These are phyloP conservation scores for Ianthella basta DNA, from an alignment of 37 sponge, comb jelly and placozoan genomes.

Conservation along the genomic window DNA sequence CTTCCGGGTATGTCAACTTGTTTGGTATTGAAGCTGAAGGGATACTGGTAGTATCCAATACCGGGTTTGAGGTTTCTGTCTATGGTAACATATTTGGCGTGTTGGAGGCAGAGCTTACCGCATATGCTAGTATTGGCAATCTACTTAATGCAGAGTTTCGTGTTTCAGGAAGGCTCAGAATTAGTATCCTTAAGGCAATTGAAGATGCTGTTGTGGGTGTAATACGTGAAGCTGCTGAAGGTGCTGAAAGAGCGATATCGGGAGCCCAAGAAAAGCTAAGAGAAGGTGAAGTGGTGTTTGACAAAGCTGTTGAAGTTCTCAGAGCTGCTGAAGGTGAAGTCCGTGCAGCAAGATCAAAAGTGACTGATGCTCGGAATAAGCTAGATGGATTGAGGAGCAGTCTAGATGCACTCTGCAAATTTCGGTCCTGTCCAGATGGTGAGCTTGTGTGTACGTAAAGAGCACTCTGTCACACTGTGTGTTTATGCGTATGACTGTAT, in stretches of 20 bases:
- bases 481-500: no score
- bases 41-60: neutral
- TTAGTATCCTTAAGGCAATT: neutral
- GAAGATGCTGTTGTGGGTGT: neutral
- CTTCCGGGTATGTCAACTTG: slow-evolving; percentile 24
- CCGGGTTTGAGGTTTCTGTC: neutral
- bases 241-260: neutral
- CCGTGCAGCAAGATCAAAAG: neutral
- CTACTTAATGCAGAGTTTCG: neutral
- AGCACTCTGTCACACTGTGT: no score
- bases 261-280: slow-evolving; percentile 29
- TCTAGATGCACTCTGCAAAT: no score
- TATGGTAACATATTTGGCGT: slow-evolving; percentile 27
- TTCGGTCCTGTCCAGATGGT: no score
- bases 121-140: neutral
- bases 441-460: no score
- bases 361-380: neutral
- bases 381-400: no score
- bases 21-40: slow-evolving; percentile 31
- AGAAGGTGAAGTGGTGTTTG: neutral
- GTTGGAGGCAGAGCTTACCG: neutral
- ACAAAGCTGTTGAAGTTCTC: slow-evolving; percentile 2
- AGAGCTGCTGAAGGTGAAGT: slow-evolving; percentile 8
- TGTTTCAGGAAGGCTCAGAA: slow-evolving; percentile 8
- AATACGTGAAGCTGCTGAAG: neutral